Evolutionary conservation across 2,797 vertebrate species (phyloP), one percentile per base, ranked within the genome.

Genomic region (Cynopterus sphinx): DNA sequence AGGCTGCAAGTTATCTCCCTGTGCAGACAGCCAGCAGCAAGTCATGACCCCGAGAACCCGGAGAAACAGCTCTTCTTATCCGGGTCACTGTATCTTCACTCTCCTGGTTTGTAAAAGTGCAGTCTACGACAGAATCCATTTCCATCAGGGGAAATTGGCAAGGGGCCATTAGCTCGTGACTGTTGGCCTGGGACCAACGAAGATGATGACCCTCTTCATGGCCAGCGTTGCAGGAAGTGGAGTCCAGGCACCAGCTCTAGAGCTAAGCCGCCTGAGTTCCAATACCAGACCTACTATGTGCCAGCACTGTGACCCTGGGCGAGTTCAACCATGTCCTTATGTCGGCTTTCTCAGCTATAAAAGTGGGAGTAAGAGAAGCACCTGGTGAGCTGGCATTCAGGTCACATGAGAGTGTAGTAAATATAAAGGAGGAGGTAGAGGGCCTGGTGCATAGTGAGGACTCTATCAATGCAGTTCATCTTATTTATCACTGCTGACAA

Each of bases 111-210:
- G 43, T 73, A 7, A 65, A 53, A 89, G 68, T 63, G n/a, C 46
- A 91, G 31, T 17, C 36, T 49, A 9, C 28, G 55, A 81, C 43
- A 84, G 46, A 90, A 83, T 71, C 33, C 70, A 36, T 96, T 82
- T 92, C 75, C 55, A 67, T 59, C 26, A 41, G 67, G 33, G 74
- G 36, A 78, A 67, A 73, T 41, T 87, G 84, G 68, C 83, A 63
- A 63, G 65, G 49, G n/a, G 12, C 49, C 59, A 2, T 75, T 21
- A 36, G 9, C 74, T 43, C 39, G 26, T 93, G 96, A 90, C 77
- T 46, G 2, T 46, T n/a, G 73, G 36, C 84, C 73, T 33, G 39
- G n/a, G 26, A 61, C 24, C 7, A 2, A 43, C n/a, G 57, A 74
- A n/a, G 59, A 24, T 39, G 9, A 53, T 31, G 12, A 57, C 33